Base-by-base conservation (phyloP, 1,140 invertebrate genomes). In the Drosophila tristis region DNA sequence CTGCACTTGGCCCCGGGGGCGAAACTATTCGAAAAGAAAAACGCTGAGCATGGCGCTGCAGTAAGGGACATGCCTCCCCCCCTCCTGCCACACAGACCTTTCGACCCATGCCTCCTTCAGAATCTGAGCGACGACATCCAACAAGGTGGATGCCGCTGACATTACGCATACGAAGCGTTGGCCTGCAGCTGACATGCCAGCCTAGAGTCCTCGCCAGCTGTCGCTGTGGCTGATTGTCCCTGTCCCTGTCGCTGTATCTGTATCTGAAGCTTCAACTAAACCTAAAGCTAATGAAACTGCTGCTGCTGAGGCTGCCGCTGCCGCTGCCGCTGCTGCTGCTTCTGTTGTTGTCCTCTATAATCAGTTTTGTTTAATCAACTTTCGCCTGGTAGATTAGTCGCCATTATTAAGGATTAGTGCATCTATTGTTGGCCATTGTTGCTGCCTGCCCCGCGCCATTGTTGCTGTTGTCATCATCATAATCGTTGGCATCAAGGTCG, bases 21-120 rank as follows among this genome's bases (percentile, higher is more conserved):
- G 62, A 78, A 86, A 87, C 84, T 87, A 87, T 82, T 87, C 70
- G 71, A 82, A 87, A 89, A 76, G 71, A 87, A 76, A 87, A 82
- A 60, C 62, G 53, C 61, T 54, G 51, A 56, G 60, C 59, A 35
- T 73, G 65, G 61, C 74, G 66, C 74, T 74, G 63, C 45, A 54
- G 57, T 48, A 45, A 66, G 51, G 49, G 39, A 47, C 39, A 63
- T 23, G 57, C 9, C 9, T 35, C 63, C 15, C 1, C 20, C 20
- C 1, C 20, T 1, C 2, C 20, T n/a, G n/a, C 20, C 20, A 20
- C 20, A 1, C 16, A n/a, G n/a, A n/a, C n/a, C n/a, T n/a, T n/a
- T n/a, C n/a, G n/a, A 16, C 16, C 16, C 20, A 20, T 20, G 20
- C 3, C 39, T 3, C 53, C 53, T 50, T 64, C 51, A 45, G 47